phyloP scores from a whole-genome alignment of 2,113 vertebrate species.

The Mugil cephalus region DNA sequence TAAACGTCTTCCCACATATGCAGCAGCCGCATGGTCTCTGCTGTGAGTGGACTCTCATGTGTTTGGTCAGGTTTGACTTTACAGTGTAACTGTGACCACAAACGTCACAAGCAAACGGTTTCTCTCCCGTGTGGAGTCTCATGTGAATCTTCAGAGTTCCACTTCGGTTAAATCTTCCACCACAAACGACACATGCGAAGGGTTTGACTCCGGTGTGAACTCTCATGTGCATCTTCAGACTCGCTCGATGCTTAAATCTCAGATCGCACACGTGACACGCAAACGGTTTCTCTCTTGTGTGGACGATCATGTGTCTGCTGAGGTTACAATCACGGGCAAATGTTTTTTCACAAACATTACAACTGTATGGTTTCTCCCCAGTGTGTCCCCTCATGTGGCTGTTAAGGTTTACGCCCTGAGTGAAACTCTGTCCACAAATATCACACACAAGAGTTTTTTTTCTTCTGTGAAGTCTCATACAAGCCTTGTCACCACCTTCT shows the following conservation, averaged over 20 bases:
- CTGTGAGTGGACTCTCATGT: background rate
- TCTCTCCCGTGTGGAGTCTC: background rate
- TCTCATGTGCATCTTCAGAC: background rate
- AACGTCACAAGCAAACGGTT: background rate
- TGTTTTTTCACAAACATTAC: background rate
- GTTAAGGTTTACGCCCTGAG: background rate
- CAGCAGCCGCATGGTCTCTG: background rate
- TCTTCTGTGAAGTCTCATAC: too few relatives aligned
- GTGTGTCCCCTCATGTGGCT: slow-evolving; percentile 18
- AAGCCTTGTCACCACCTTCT: background rate
- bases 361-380: background rate
- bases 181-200: background rate
- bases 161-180: too few relatives aligned
- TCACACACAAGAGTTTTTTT: background rate
- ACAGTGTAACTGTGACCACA: background rate
- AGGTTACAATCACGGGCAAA: background rate
- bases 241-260: too few relatives aligned
- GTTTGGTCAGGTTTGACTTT: background rate
- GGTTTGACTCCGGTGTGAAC: background rate
- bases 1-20: background rate
- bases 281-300: background rate
- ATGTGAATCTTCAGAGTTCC: background rate
- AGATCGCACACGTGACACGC: background rate
- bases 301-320: background rate
- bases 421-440: background rate